phyloP scores from a whole-genome alignment of 2,888 invertebrate species.

The Melanostoma mellinum region DNA sequence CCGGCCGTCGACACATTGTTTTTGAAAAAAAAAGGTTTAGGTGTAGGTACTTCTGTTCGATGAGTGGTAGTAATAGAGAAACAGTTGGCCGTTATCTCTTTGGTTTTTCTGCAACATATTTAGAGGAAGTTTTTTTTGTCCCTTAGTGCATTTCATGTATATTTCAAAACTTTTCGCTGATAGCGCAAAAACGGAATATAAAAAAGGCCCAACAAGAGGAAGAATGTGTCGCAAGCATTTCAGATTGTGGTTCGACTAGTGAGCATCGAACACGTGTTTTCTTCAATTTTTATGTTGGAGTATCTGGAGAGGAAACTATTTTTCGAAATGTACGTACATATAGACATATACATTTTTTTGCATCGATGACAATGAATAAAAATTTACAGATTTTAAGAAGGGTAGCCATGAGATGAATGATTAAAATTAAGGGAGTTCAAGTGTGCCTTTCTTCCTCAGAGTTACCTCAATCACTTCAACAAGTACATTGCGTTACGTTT shows the following conservation, averaged over 20 bases:
- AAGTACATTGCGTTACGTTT: too few relatives aligned
- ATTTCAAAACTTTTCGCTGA: conserved; percentile 63
- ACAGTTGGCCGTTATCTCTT: conserved; percentile 62
- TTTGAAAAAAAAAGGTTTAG: conserved; percentile 5
- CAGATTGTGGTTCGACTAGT: conserved; percentile 42
- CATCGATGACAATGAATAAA: too few relatives aligned
- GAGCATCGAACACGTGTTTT: conserved; percentile 47
- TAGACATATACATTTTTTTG: too few relatives aligned
- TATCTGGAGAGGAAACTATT: neutral
- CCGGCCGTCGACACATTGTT: conserved; percentile 30
- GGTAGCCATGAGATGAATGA: too few relatives aligned
- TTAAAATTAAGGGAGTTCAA: too few relatives aligned
- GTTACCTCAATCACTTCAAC: too few relatives aligned
- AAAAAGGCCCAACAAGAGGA: conserved; percentile 22
- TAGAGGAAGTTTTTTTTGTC: neutral
- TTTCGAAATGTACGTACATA: too few relatives aligned
- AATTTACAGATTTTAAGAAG: too few relatives aligned
- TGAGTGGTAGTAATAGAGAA: conserved; percentile 45
- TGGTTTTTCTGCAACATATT: conserved; percentile 14
- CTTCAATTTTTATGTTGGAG: conserved; percentile 11
- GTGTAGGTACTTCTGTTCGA: neutral
- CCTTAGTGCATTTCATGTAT: conserved; percentile 4
- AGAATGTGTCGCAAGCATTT: conserved; percentile 54
- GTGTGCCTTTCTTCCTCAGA: too few relatives aligned
- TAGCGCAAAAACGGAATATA: conserved; percentile 49